phyloP scores from a whole-genome alignment of 2,888 invertebrate species.

The Netelia melanura region DNA sequence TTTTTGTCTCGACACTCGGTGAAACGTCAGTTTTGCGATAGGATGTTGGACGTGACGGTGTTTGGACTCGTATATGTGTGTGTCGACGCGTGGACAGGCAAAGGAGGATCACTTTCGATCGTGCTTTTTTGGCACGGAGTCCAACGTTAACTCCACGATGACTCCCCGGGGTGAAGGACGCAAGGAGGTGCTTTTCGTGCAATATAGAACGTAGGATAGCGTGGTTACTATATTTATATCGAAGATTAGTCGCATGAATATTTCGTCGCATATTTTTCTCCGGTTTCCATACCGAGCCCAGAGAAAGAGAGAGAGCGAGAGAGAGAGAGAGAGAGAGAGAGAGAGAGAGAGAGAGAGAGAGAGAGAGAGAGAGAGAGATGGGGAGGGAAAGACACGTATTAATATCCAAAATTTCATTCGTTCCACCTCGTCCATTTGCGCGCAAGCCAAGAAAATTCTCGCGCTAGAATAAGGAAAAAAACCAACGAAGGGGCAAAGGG shows the following conservation, averaged over 20 bases:
- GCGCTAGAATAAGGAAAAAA: conserved; percentile 17
- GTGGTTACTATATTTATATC: conserved; percentile 25
- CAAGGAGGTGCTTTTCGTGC: conserved; percentile 37
- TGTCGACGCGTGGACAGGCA: not conserved
- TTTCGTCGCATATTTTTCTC: conserved; percentile 20
- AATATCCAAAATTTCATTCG: conserved; percentile 56
- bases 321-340: too few relatives aligned
- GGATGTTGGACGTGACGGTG: conserved; percentile 51
- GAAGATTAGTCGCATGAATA: conserved; percentile 45
- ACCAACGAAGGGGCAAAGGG: too few relatives aligned
- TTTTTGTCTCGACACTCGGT: conserved; percentile 16
- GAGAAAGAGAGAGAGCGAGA: too few relatives aligned
- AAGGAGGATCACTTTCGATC: conserved; percentile 27
- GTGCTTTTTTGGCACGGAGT: conserved; percentile 63
- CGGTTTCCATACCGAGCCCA: not conserved
- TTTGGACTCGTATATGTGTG: not conserved
- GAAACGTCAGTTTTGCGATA: conserved; percentile 1
- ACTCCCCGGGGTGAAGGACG: conserved; percentile 57
- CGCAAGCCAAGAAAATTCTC: conserved; percentile 33
- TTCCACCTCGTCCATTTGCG: conserved; percentile 19
- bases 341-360: too few relatives aligned
- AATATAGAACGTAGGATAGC: conserved; percentile 46
- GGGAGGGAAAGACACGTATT: conserved; percentile 8
- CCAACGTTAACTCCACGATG: conserved; percentile 37
- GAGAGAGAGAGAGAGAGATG: too few relatives aligned